Evolutionary conservation across 1,140 invertebrate genomes (phyloP).

Genomic region (Leptinotarsa lineolata): DNA sequence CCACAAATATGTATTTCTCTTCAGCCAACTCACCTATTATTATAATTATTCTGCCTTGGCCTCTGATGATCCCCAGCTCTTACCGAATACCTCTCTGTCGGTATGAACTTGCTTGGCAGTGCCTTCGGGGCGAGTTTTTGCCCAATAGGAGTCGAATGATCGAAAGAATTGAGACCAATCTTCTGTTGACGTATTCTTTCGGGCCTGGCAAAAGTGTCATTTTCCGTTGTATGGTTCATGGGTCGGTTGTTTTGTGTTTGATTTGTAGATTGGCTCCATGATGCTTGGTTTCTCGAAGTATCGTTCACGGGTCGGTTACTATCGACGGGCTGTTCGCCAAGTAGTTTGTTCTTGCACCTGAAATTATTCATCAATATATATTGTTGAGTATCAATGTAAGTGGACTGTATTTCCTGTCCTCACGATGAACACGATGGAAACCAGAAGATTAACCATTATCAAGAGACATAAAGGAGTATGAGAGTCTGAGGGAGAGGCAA

Average conservation of each 20-base stretch:
- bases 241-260: too few relatives aligned
- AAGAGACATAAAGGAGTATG: too few relatives aligned
- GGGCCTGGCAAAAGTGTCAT: neutral
- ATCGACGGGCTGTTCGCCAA: neutral
- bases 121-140: neutral
- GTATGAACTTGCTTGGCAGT: slow-evolving; percentile 1
- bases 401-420: too few relatives aligned
- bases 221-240: neutral
- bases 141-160: neutral
- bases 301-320: neutral
- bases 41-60: neutral
- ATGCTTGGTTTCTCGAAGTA: neutral
- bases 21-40: neutral
- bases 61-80: neutral
- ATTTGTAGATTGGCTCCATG: too few relatives aligned
- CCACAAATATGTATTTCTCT: too few relatives aligned
- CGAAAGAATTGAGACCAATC: neutral
- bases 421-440: too few relatives aligned
- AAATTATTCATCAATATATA: neutral
- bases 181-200: neutral
- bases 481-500: too few relatives aligned
- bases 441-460: too few relatives aligned
- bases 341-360: slow-evolving; percentile 5
- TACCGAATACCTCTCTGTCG: neutral
- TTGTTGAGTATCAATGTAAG: too few relatives aligned